Evolutionary conservation across 2,113 vertebrate species (phyloP).

Genomic region (Cephalopterus ornatus): DNA sequence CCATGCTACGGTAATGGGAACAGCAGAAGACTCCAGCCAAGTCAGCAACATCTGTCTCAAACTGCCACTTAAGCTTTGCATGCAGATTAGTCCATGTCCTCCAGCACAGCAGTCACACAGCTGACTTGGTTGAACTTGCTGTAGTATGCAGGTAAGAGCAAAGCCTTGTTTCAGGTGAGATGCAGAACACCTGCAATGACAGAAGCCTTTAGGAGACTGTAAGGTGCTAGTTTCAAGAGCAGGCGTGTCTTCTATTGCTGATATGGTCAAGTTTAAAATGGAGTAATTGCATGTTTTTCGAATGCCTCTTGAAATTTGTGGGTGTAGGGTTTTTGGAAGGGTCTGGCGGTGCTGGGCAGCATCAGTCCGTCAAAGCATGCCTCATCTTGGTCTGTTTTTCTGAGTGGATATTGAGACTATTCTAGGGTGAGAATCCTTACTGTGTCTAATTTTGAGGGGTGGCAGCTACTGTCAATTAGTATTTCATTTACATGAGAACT

Average conservation of each 20-base stretch:
- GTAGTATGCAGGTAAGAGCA: neutral
- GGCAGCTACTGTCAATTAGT: neutral
- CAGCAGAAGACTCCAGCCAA: neutral
- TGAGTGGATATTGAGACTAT: neutral
- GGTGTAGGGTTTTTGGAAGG: neutral
- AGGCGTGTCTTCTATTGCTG: neutral
- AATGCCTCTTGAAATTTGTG: neutral
- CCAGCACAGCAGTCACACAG: neutral
- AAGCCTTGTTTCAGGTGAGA: neutral
- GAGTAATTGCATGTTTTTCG: neutral
- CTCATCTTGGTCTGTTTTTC: neutral
- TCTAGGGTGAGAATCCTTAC: neutral
- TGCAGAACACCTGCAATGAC: neutral
- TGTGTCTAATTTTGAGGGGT: neutral
- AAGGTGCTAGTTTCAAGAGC: neutral
- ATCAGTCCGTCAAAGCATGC: neutral
- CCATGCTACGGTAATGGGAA: neutral
- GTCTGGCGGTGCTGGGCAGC: neutral
- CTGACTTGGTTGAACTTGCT: neutral
- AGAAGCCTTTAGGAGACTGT: neutral
- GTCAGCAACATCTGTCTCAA: conserved; percentile 32
- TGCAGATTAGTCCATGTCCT: neutral
- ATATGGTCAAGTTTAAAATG: neutral
- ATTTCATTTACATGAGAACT: neutral
- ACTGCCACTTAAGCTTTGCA: neutral